Evolutionary conservation across 2,888 invertebrate genomes (phyloP).

Genomic region (Cephus pygmeus): DNA sequence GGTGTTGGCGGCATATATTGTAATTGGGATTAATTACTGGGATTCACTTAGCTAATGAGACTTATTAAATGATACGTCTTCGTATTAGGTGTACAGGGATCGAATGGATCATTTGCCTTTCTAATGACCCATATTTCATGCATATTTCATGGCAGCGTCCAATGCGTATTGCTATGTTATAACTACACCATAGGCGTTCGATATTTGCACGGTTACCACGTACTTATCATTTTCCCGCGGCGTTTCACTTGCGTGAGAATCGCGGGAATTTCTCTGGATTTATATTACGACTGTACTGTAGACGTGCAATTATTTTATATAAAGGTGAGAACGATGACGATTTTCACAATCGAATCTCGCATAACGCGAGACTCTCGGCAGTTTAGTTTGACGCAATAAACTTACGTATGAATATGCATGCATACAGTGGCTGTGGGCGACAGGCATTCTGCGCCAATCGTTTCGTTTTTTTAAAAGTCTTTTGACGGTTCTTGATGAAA

Average conservation of each 20-base stretch:
- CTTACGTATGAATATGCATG: not conserved
- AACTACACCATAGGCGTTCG: constrained; percentile 17
- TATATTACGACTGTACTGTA: not conserved
- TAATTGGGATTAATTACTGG: not conserved
- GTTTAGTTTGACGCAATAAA: not conserved
- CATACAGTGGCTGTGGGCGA: not conserved
- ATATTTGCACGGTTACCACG: constrained; percentile 16
- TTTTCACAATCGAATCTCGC: not conserved
- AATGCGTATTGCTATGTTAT: not conserved
- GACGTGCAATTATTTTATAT: not conserved
- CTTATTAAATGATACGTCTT: not conserved
- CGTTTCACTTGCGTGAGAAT: not conserved
- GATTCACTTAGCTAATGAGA: not conserved
- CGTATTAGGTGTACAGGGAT: not conserved
- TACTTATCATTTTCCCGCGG: not conserved
- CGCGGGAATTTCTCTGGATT: not conserved
- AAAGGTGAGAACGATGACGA: not conserved
- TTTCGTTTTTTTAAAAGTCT: not conserved
- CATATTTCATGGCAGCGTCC: constrained; percentile 28
- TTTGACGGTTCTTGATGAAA: not conserved
- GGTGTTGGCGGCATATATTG: not conserved
- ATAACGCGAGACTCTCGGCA: not conserved
- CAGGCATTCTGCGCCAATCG: not conserved
- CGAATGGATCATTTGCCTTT: constrained; percentile 24
- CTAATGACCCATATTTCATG: constrained; percentile 31